phyloP scores from a whole-genome alignment of 2,797 vertebrate species.

The Acestrorhynchus altus region DNA sequence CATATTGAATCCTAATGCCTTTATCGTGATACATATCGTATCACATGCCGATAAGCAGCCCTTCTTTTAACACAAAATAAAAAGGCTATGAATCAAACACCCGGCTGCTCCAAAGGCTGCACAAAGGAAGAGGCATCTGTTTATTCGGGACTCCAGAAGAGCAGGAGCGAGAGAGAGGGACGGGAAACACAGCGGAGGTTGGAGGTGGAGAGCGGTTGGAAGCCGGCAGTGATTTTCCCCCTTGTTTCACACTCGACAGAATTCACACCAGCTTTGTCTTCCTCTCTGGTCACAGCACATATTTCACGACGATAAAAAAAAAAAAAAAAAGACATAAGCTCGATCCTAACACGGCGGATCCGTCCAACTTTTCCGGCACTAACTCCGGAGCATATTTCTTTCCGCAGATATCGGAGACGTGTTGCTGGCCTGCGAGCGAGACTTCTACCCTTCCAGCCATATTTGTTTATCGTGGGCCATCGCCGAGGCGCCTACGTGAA shows the following conservation, averaged over 20 bases:
- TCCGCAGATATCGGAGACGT: slow-evolving; percentile 30
- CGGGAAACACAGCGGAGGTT: slow-evolving; percentile 27
- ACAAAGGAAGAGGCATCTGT: background rate
- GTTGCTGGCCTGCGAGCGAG: slow-evolving; percentile 34
- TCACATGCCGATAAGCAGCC: no score
- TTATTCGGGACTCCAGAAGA: background rate
- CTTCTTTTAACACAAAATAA: no score
- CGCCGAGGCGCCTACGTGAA: slow-evolving; percentile 46
- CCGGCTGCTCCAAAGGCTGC: background rate
- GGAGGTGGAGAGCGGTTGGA: slow-evolving; percentile 44
- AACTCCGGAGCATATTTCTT: slow-evolving; percentile 27
- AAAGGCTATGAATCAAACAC: no score
- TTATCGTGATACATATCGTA: no score
- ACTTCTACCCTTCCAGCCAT: slow-evolving; percentile 30
- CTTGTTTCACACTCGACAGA: slow-evolving; percentile 60
- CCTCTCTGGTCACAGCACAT: slow-evolving; percentile 51
- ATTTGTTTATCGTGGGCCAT: slow-evolving; percentile 54
- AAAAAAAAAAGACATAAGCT: slow-evolving; percentile 58
- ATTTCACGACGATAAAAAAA: slow-evolving; percentile 49
- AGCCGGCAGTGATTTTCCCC: slow-evolving; percentile 37
- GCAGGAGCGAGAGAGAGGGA: background rate
- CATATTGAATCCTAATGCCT: no score
- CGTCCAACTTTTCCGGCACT: slow-evolving; percentile 47
- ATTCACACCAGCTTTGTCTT: slow-evolving; percentile 60
- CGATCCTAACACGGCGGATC: slow-evolving; percentile 48